phyloP scores from a whole-genome alignment of 2,888 invertebrate genomes.

The Hirtodrosophila cameraria region DNA sequence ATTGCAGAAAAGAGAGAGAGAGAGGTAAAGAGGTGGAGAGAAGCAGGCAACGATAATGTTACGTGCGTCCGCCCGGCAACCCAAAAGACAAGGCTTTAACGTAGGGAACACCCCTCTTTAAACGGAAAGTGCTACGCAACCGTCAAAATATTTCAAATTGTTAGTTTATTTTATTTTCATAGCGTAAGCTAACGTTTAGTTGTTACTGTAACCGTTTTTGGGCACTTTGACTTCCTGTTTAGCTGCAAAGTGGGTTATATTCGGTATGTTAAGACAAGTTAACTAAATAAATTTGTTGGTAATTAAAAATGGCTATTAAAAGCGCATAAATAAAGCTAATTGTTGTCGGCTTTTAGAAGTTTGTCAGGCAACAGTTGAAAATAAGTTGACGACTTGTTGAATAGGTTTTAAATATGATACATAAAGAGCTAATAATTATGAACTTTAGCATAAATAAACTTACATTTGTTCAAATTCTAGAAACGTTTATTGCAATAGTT shows the following conservation, averaged over 20 bases:
- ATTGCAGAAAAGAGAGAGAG: background rate
- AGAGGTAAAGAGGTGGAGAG: conserved; percentile 5
- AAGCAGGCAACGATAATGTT: conserved; percentile 39
- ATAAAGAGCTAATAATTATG: conserved; percentile 3
- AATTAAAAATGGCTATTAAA: conserved; percentile 66
- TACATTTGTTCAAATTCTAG: conserved; percentile 43
- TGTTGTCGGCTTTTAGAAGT: conserved; percentile 31
- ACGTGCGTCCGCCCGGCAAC: conserved; percentile 63
- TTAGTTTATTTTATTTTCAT: conserved; percentile 18
- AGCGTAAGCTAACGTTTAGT: conserved; percentile 26
- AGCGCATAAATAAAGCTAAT: conserved; percentile 66
- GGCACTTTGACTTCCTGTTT: conserved; percentile 59
- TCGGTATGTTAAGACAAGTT: conserved; percentile 17
- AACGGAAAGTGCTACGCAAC: conserved; percentile 60
- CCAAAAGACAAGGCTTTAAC: conserved; percentile 17
- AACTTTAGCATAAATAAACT: background rate
- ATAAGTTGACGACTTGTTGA: conserved; percentile 17
- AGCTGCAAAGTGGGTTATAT: conserved; percentile 42
- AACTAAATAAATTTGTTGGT: conserved; percentile 57
- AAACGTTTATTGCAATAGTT: conserved; percentile 30
- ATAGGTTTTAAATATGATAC: background rate
- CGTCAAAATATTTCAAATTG: conserved; percentile 65
- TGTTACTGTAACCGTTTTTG: conserved; percentile 54
- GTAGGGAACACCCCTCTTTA: background rate
- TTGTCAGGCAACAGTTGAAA: conserved; percentile 18